These are phyloP conservation scores for Leptatherina wallacei DNA, from an alignment of 2,797 vertebrate genomes.

Conservation along the genomic window DNA sequence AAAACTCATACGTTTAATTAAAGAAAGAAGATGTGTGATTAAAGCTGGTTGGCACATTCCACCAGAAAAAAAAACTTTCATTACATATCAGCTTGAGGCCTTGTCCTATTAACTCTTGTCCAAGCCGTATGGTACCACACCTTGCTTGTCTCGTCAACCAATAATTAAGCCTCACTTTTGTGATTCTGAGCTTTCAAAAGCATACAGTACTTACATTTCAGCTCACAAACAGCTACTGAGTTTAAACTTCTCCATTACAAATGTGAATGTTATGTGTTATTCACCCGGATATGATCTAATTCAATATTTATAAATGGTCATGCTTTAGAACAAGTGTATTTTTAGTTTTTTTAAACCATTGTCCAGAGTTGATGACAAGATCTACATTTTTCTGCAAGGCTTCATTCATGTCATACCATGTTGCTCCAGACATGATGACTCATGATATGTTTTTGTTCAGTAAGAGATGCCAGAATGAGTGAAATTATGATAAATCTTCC, in stretches of 20 bases:
- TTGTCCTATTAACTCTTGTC: constrained; percentile 25
- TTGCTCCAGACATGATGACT: not conserved
- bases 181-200: not conserved
- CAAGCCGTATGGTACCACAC: constrained; percentile 47
- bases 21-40: not conserved
- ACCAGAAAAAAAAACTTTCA: not conserved
- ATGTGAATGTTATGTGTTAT: not conserved
- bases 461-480: not conserved
- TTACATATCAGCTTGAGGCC: not conserved
- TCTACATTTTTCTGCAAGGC: not conserved
- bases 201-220: not conserved
- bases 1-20: not conserved
- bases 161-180: constrained; percentile 54
- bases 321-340: constrained; percentile 2
- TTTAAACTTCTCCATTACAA: not conserved
- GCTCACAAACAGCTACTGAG: not conserved
- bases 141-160: constrained; percentile 61
- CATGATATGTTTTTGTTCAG: not conserved
- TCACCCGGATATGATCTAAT: not conserved
- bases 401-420: not conserved
- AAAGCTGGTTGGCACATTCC: not conserved
- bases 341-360: not conserved
- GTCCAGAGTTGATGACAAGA: not conserved
- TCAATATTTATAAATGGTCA: not conserved
- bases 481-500: not conserved